Base-by-base conservation (phyloP, 2,888 invertebrate species). In the Stenoptilia bipunctidactyla region DNA sequence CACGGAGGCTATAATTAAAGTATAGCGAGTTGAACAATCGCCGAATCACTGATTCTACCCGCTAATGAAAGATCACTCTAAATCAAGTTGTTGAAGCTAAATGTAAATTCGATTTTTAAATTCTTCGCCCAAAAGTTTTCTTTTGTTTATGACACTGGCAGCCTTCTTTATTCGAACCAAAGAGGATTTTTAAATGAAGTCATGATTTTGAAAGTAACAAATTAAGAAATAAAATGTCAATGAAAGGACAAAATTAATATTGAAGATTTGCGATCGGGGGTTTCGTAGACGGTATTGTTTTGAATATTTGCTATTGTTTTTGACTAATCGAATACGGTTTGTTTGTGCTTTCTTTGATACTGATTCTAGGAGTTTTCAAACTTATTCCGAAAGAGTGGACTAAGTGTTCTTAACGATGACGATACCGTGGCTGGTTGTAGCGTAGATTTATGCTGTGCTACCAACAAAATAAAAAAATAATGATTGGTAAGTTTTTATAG, bases 311-410 rank as follows among this genome's bases (percentile, higher is more conserved):
- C 39, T 36, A 45, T 46, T 43, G 47, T 13, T 37, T 38, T 51
- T 37, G 40, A 44, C 49, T 55, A 58, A 57, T 58, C 52, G 55
- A 58, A 53, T 57, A 50, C 48, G 51, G 56, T 61, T 63, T 63
- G 55, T 60, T 58, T 52, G 47, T 41, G n/a, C 30, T 30, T 30
- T 30, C 30, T 30, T 30, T 10, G 30, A 30, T 30, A 12, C 20
- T n/a, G 30, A 30, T 30, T 12, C 30, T 4, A 30, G 20, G 8
- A 20, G 20, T 20, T 20, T 20, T 8, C 4, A 20, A 20, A 20
- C 8, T 20, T 20, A n/a, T n/a, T n/a, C n/a, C n/a, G n/a, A n/a
- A n/a, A n/a, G n/a, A n/a, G n/a, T 20, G 4, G 8, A 20, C 3
- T 20, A 20, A 20, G 4, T 20, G 3, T 20, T 20, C 20, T 20